A percentile compares a stretch with the other conserved stretches of the same genome.
Evolutionary conservation across 2,797 vertebrate genomes (phyloP).

Genomic region (Acanthurus tractus): DNA sequence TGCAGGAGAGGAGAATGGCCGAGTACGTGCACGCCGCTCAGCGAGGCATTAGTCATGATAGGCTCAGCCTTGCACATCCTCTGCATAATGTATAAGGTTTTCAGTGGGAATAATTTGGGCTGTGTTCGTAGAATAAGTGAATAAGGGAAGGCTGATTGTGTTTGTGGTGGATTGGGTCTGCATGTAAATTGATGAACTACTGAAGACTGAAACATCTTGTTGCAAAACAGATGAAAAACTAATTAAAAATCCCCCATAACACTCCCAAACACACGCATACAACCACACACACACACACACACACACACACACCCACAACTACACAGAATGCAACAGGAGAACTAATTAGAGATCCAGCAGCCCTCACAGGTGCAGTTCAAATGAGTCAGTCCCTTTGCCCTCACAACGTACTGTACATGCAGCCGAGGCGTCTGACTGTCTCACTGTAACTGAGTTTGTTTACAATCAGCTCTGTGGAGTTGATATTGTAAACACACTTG

Average conservation of each 20-base stretch:
- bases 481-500: neutral
- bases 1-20: slow-evolving; percentile 24
- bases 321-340: slow-evolving; percentile 16
- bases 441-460: too few relatives aligned
- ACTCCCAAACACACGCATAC: slow-evolving; percentile 16
- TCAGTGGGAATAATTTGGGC: slow-evolving; percentile 47
- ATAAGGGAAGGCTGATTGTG: slow-evolving; percentile 56
- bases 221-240: slow-evolving; percentile 42
- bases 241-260: slow-evolving; percentile 23
- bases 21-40: slow-evolving; percentile 11
- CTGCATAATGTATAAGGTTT: slow-evolving; percentile 73
- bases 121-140: slow-evolving; percentile 49
- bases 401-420: neutral
- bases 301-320: neutral
- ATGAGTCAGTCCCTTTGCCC: neutral
- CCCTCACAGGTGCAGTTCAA: slow-evolving; percentile 22
- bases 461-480: neutral
- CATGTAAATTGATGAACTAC: slow-evolving; percentile 46
- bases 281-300: neutral
- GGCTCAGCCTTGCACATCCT: slow-evolving; percentile 42
- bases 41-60: slow-evolving; percentile 63
- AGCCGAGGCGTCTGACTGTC: neutral
- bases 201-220: slow-evolving; percentile 19
- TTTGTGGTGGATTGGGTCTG: slow-evolving; percentile 34
- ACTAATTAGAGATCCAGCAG: slow-evolving; percentile 17